These are phyloP conservation scores for Craterocephalus amniculus DNA, from an alignment of 2,797 vertebrate species.

Conservation along the genomic window DNA sequence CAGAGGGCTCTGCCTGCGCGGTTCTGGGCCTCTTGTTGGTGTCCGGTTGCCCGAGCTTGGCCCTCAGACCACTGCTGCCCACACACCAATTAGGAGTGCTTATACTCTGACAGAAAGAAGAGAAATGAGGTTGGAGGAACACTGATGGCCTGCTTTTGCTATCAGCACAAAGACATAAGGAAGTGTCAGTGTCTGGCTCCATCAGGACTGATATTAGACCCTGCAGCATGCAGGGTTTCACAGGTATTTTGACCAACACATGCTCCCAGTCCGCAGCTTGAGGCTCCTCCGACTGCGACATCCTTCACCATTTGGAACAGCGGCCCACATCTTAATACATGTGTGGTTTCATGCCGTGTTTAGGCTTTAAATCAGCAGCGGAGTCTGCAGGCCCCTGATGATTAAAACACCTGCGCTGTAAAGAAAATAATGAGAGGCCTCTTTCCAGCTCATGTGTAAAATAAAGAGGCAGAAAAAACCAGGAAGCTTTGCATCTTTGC, in stretches of 20 bases:
- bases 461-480: constrained; percentile 20
- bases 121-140: constrained; percentile 37
- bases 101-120: constrained; percentile 14
- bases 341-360: constrained; percentile 12
- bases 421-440: constrained; percentile 21
- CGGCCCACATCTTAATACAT: constrained; percentile 4
- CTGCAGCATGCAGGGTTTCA: constrained; percentile 17
- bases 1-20: constrained; percentile 17
- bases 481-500: constrained; percentile 14
- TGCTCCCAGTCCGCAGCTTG: constrained; percentile 5
- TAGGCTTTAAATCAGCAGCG: not conserved
- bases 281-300: constrained; percentile 30
- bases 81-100: constrained; percentile 35
- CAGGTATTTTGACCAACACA: constrained; percentile 19
- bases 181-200: constrained; percentile 16
- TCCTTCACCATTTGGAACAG: constrained; percentile 34
- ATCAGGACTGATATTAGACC: constrained; percentile 11
- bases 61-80: constrained; percentile 23
- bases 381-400: constrained; percentile 32
- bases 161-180: constrained; percentile 3
- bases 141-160: constrained; percentile 35
- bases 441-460: constrained; percentile 28
- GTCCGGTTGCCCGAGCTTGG: constrained; percentile 33
- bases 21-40: constrained; percentile 35
- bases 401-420: constrained; percentile 58